Evolutionary conservation across 2,888 invertebrate species (phyloP).

Genomic region (Camponotus fellah): DNA sequence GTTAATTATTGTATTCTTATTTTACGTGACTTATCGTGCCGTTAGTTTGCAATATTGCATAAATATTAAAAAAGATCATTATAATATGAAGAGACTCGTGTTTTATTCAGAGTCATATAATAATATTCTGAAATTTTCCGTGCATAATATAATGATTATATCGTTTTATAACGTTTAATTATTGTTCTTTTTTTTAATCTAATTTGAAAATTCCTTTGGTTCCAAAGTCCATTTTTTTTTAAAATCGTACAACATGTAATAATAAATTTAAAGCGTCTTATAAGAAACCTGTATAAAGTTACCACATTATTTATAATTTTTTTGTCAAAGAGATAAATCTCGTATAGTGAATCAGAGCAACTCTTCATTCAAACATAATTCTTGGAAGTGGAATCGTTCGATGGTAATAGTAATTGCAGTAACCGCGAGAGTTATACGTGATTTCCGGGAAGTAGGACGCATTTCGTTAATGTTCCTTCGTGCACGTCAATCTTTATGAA

Average conservation of each 20-base stretch:
- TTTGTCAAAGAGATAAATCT: not conserved
- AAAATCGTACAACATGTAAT: not conserved
- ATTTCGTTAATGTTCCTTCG: no score
- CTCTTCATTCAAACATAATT: not conserved
- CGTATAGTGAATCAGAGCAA: slow-evolving; percentile 21
- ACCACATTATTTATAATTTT: slow-evolving; percentile 11
- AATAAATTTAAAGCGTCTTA: not conserved
- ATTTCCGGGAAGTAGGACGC: slow-evolving; percentile 1
- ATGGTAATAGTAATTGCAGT: slow-evolving; percentile 6
- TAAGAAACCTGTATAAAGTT: not conserved
- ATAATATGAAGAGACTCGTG: slow-evolving; percentile 25
- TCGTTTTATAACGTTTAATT: not conserved
- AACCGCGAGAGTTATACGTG: not conserved
- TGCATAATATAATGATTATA: not conserved
- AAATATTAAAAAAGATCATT: slow-evolving; percentile 31
- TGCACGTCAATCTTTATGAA: no score
- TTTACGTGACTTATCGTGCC: slow-evolving; percentile 28
- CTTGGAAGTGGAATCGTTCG: not conserved
- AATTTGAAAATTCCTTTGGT: not conserved
- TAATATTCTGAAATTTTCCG: slow-evolving; percentile 15
- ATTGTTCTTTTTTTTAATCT: not conserved
- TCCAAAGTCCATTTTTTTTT: not conserved
- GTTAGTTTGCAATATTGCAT: slow-evolving; percentile 14
- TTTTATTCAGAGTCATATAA: not conserved
- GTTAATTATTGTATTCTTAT: slow-evolving; percentile 10